Conservation (phyloP, 1,140 invertebrate genomes). For the Drosophila truncata region DNA sequence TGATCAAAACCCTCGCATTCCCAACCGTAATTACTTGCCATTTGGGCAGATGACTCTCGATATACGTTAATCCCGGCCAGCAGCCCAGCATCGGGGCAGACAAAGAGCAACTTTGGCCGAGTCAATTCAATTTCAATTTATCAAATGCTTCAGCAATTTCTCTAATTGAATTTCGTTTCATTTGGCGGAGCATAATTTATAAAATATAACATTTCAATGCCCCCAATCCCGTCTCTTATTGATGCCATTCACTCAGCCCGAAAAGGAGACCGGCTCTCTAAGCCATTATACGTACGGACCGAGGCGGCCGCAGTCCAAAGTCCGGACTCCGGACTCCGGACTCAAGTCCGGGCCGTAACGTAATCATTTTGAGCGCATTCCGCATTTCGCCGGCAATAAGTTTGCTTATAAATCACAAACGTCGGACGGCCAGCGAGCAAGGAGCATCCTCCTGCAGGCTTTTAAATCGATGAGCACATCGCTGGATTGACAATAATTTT, state of each 20-base stretch:
- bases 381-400: conserved; percentile 61
- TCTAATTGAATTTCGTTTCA: conserved; percentile 76
- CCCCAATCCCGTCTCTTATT: conserved; percentile 36
- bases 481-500: conserved; percentile 81
- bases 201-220: conserved; percentile 79
- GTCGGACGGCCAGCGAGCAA: conserved; percentile 26
- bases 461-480: conserved; percentile 79
- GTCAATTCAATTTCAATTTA: conserved; percentile 75
- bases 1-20: conserved; percentile 22
- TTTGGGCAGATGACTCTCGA: conserved; percentile 43
- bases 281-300: conserved; percentile 62
- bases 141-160: conserved; percentile 73
- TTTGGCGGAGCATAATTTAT: conserved; percentile 64
- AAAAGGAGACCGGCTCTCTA: conserved; percentile 34
- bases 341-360: conserved; percentile 19
- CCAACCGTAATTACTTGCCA: conserved; percentile 36
- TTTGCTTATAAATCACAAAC: conserved; percentile 82
- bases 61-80: conserved; percentile 39
- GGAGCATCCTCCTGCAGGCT: conserved; percentile 49
- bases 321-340: not conserved
- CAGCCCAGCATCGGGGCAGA: conserved; percentile 1
- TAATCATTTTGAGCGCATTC: conserved; percentile 74
- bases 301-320: not conserved
- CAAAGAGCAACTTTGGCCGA: conserved; percentile 43
- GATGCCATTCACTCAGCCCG: conserved; percentile 64